Evolutionary conservation across 2,888 invertebrate genomes (phyloP), one percentile per base, ranked within the genome.

Genomic region (Mythimna impura): DNA sequence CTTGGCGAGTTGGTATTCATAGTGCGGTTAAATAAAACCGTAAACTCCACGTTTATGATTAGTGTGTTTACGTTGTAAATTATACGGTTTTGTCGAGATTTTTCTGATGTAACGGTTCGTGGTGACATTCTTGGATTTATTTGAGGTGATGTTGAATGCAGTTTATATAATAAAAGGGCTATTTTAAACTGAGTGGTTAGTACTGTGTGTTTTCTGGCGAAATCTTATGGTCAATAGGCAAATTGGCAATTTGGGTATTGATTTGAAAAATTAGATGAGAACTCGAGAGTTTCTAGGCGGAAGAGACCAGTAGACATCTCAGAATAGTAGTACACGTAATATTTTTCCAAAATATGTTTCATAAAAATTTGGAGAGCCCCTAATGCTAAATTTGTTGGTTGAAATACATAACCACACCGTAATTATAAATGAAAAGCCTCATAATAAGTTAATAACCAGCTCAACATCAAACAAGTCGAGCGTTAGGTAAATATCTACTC

Each of bases 1-100:
- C 74, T 71, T 58, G 30, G 34, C 30, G 40, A 63, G 73, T 81
- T 78, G 63, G 75, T 82, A 83, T 85, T 82, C 85, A 73, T 66
- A 76, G 70, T 70, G 75, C 55, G 61, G 66, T 64, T 17, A 68
- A 66, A 73, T 64, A 60, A 78, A 85, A 76, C 72, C 66, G 83
- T 81, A 80, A 77, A 80, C 40, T 30, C 64, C 36, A 65, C 71
- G 57, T 79, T 76, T 78, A 85, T 73, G 72, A 76, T 71, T 71
- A 66, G 66, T 73, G 64, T 83, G 83, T 85, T 84, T 85, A 76
- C 73, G 66, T 80, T 72, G 54, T 84, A 81, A 86, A 78, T 67
- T 84, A 74, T 83, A 76, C 74, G 36, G 70, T 76, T 83, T 81
- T 79, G 64, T 80, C 65, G 70, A 70, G 61, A 70, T 73, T 80